Evolutionary conservation across 2,888 invertebrate genomes (phyloP), one percentile per base, ranked within the genome.

Genomic region (Timema cristinae): DNA sequence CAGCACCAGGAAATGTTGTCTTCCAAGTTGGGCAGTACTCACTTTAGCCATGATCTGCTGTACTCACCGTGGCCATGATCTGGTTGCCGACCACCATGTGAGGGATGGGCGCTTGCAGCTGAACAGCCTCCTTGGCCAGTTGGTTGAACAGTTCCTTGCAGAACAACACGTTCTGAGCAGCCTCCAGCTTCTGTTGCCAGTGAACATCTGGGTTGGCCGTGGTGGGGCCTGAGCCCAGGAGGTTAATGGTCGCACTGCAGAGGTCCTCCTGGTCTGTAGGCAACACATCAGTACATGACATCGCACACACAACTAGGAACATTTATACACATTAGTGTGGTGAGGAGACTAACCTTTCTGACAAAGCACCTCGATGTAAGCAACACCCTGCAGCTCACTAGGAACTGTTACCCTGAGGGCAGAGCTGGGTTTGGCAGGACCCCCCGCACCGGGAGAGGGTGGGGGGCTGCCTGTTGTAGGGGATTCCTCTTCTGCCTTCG

Each of bases 1-100:
- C 32, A 32, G 32, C 32, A 32, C 32, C 32, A 32, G 32, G 32
- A 32, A 32, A 1, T 32, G 32, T 32, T 32, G 32, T 32, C 32
- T 32, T 32, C 32, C 32, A 32, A 32, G 32, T 32, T 32, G 32
- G 4, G 2, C 32, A 32, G 32, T 32, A 32, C 32, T 82, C 81
- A 95, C 93, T 47, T 97, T 96, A 6, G 96, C 95, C 85, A 97
- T 94, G 75, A 98, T 97, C 83, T 97, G 96, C n/a, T n/a, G n/a
- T n/a, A n/a, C 82, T 82, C 81, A 95, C 93, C 47, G 97, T 96
- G 6, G 96, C 95, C 85, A 97, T 94, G 75, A 98, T 97, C 83
- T 97, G 96, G 83, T 97, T 97, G 67, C 97, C 97, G 59, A 97
- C 95, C 8, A 98, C 97, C 88, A 98, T 93, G 79, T 97, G 97